A percentile compares a stretch with the other conserved stretches of the same genome.
phyloP scores from a whole-genome alignment of 2,113 vertebrate species.

The Oryzias javanicus region DNA sequence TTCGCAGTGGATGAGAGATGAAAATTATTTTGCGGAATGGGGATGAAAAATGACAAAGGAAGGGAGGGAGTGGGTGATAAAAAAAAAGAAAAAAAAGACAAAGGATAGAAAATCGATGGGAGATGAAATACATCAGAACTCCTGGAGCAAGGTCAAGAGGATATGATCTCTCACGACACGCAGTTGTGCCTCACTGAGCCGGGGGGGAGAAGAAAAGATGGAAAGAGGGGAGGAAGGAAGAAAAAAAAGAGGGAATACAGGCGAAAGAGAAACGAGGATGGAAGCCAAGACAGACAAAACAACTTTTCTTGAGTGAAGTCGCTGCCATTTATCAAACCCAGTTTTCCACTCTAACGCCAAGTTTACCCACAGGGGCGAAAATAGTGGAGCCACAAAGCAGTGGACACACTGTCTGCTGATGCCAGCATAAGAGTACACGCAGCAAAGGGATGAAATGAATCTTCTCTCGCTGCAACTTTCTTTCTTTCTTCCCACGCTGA shows the following conservation, averaged over 20 bases:
- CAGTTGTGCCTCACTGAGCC: conserved; percentile 65
- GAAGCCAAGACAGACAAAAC: conserved; percentile 37
- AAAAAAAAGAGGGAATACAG: conserved; percentile 9
- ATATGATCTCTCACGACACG: conserved; percentile 76
- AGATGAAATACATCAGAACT: conserved; percentile 78
- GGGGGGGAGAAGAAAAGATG: conserved; percentile 38
- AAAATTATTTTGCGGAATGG: conserved; percentile 69
- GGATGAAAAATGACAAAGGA: conserved; percentile 57
- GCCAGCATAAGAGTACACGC: conserved; percentile 28
- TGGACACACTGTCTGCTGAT: conserved; percentile 41
- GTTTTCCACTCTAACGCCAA: conserved; percentile 29
- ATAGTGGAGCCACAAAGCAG: conserved; percentile 18
- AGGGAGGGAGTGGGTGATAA: conserved; percentile 47
- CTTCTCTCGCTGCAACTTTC: conserved; percentile 43
- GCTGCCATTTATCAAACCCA: conserved; percentile 50
- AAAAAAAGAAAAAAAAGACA: conserved; percentile 63
- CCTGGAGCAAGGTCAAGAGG: conserved; percentile 81
- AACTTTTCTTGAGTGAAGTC: conserved; percentile 50
- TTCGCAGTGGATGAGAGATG: conserved; percentile 72
- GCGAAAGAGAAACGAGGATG: conserved; percentile 48
- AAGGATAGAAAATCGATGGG: conserved; percentile 76
- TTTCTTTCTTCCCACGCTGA: conserved; percentile 42
- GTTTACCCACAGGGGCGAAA: conserved; percentile 37
- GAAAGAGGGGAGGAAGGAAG: conserved; percentile 24
- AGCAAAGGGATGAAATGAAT: conserved; percentile 50